Evolutionary conservation across 1,140 invertebrate genomes (phyloP).

Genomic region (Brachystomella parvula): DNA sequence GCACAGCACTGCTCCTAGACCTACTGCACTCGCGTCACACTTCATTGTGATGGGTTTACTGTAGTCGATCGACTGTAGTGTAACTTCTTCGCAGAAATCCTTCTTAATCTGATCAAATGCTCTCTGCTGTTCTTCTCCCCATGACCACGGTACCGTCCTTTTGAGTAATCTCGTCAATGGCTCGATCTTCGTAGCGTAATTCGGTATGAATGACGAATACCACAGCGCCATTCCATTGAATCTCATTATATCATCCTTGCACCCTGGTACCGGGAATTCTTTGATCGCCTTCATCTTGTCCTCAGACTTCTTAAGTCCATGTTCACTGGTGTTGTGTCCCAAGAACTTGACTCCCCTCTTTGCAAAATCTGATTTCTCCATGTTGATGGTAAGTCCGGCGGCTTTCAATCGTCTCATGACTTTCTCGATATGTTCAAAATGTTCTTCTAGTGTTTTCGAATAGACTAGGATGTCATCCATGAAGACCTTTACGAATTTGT

Average conservation of each 20-base stretch:
- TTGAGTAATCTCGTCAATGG: not conserved
- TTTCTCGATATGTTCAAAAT: constrained; percentile 30
- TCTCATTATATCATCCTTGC: not conserved
- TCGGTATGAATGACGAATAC: not conserved
- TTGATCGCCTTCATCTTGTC: not conserved
- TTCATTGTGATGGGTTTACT: constrained; percentile 42
- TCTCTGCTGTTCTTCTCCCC: not conserved
- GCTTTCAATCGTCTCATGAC: constrained; percentile 37
- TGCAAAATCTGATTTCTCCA: constrained; percentile 41
- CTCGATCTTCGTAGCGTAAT: not conserved
- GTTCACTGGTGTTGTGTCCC: constrained; percentile 40
- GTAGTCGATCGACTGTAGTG: constrained; percentile 35
- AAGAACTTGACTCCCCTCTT: constrained; percentile 39
- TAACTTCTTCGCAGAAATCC: not conserved
- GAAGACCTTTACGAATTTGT: constrained; percentile 35
- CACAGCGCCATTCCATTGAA: not conserved
- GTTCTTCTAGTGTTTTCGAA: constrained; percentile 29
- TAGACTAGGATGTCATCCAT: constrained; percentile 40
- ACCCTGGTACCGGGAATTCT: not conserved
- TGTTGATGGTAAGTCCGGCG: constrained; percentile 39
- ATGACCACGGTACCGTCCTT: not conserved
- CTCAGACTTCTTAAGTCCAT: not conserved
- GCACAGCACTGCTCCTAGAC: constrained; percentile 43
- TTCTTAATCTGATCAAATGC: not conserved
- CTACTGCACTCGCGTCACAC: constrained; percentile 44